Evolutionary conservation across 2,113 vertebrate genomes (phyloP), one percentile per base, ranked within the genome.

Genomic region (Xenopus borealis): DNA sequence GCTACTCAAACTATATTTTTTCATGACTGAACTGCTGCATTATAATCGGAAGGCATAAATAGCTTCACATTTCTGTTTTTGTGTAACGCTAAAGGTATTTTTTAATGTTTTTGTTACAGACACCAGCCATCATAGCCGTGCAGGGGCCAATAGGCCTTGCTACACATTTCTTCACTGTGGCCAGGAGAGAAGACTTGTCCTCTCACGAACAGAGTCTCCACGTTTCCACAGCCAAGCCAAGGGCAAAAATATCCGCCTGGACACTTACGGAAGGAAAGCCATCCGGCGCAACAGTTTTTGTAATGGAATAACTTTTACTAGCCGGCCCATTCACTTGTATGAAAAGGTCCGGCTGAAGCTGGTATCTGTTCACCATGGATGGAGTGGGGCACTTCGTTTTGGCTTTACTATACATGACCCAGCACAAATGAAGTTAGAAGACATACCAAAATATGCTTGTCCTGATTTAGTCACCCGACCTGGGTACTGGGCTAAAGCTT

Each of bases 361-460:
- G 78, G 92, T 91, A 61, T 94, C 92, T 0, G 95, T 98, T 53
- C 96, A 98, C 86, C 95, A 92, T 0, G 96, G 97, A 70, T 99
- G 97, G 97, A 99, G 97, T 0, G 97, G 97, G 0, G 97, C 97
- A 0, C 88, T 99, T 16, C 95, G 97, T 69, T 99, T 99, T 0
- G 97, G 97, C 70, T 99, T 98, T 86, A 99, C 97, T 14, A 94
- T 92, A 68, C 88, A 96, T 0, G 97, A 99, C 86, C 97, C 97
- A 0, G 92, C 94, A 0, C 95, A 97, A 82, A 91, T 98, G 86
- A 85, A 91, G 67, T 81, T 91, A 0, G 86, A 94, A 0, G 95
- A 98, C 81, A 98, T 99, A 89, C 97, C 97, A 84, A 98, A 98
- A 86, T 98, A 99, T 0, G 97, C 97, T 59, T 99, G 97, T 58